These are phyloP conservation scores for Leucania comma DNA, from an alignment of 2,888 invertebrate genomes.

Conservation along the genomic window DNA sequence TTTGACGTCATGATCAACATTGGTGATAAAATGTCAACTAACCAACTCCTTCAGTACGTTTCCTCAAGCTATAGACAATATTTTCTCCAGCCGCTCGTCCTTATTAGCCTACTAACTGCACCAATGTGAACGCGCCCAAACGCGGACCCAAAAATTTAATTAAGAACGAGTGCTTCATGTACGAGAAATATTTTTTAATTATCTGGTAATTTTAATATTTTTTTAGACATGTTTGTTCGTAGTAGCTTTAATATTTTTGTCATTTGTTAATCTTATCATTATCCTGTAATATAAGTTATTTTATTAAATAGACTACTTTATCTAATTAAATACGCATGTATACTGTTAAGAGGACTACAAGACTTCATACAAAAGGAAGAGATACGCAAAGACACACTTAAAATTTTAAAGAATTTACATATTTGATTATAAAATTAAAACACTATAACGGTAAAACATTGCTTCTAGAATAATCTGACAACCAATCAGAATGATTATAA, in stretches of 20 bases:
- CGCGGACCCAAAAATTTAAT: slow-evolving; percentile 54
- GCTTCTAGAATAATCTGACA: too few species aligned
- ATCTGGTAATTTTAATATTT: slow-evolving; percentile 45
- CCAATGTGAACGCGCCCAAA: slow-evolving; percentile 19
- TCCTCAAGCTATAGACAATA: not conserved
- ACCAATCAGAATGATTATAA: too few species aligned
- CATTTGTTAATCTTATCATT: not conserved
- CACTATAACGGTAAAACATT: too few species aligned
- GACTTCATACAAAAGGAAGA: too few species aligned
- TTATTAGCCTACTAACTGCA: not conserved
- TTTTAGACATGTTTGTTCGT: slow-evolving; percentile 14
- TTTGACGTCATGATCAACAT: too few species aligned
- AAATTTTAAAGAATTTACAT: too few species aligned
- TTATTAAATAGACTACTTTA: not conserved
- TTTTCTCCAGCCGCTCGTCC: not conserved
- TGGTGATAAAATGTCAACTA: not conserved
- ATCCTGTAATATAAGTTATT: not conserved
- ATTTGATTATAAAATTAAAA: too few species aligned
- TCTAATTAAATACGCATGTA: too few species aligned
- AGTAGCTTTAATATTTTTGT: slow-evolving; percentile 10
- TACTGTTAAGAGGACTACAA: too few species aligned
- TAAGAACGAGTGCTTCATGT: slow-evolving; percentile 41
- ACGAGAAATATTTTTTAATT: slow-evolving; percentile 54
- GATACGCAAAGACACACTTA: too few species aligned
- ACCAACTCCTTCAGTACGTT: not conserved